A percentile compares a stretch with the other conserved stretches of the same genome.
Conservation (phyloP, 2,797 vertebrate genomes). For the Carcharodon carcharias region DNA sequence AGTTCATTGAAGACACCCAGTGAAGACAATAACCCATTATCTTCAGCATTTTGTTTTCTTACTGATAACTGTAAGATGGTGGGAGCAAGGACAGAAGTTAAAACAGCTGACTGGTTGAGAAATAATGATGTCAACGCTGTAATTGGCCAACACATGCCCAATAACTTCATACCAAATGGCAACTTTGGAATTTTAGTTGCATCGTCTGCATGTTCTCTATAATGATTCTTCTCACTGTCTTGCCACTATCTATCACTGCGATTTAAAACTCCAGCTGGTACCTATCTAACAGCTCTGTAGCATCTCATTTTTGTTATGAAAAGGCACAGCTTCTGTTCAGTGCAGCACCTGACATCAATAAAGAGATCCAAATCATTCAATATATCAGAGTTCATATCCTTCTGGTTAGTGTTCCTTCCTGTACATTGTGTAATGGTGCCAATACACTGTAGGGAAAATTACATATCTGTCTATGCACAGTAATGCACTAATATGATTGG, state of each 20-base stretch:
- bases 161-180: background rate
- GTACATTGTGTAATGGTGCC: background rate
- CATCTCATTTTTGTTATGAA: background rate
- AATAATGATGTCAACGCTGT: background rate
- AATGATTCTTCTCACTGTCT: background rate
- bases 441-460: background rate
- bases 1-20: background rate
- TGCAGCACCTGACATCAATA: background rate
- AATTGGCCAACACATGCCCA: background rate
- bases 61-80: background rate
- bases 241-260: background rate
- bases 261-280: background rate
- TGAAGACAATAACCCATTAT: background rate
- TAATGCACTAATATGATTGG: background rate
- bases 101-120: background rate
- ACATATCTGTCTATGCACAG: background rate
- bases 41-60: background rate
- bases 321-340: background rate
- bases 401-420: background rate
- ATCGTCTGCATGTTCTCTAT: background rate
- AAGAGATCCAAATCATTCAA: background rate
- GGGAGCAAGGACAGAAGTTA: background rate
- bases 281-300: background rate
- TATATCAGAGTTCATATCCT: slow-evolving; percentile 1
- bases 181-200: background rate